Evolutionary conservation across 1,140 invertebrate genomes (phyloP).

Genomic region (Eubasilissa regina): DNA sequence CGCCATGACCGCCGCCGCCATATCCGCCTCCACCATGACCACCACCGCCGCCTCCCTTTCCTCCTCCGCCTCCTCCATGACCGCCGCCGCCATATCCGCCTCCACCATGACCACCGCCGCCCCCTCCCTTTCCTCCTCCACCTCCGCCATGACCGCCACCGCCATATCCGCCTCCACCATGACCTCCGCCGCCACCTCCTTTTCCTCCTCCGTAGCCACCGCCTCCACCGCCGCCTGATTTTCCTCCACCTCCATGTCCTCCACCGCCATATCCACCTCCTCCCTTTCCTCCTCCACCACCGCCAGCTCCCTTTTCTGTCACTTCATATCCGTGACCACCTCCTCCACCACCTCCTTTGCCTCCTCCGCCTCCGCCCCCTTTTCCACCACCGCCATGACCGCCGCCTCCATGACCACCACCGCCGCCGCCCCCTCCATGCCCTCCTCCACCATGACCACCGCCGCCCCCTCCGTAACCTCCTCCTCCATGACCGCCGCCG

Average conservation of each 20-base stretch:
- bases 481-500: constrained; percentile 30
- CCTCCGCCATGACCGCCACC: constrained; percentile 29
- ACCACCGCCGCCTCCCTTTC: constrained; percentile 62
- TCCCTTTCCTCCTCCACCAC: constrained; percentile 12
- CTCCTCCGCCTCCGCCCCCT: constrained; percentile 61
- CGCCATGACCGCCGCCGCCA: constrained; percentile 62
- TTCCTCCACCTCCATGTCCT: constrained; percentile 14
- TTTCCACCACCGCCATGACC: constrained; percentile 62
- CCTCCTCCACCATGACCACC: constrained; percentile 27
- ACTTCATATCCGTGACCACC: constrained; percentile 62
- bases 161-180: constrained; percentile 59
- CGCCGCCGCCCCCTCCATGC: constrained; percentile 22
- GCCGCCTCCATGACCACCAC: constrained; percentile 28
- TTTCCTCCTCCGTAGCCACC: constrained; percentile 58
- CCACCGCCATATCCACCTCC: constrained; percentile 35
- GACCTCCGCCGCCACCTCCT: constrained; percentile 60
- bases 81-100: constrained; percentile 38
- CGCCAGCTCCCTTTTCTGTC: constrained; percentile 12
- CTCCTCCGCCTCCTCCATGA: constrained; percentile 24
- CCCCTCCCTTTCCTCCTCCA: constrained; percentile 8
- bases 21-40: constrained; percentile 62
- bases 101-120: constrained; percentile 4
- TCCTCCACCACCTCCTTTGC: constrained; percentile 60
- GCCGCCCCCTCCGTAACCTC: constrained; percentile 27
- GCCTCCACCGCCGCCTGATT: constrained; percentile 63